phyloP scores from a whole-genome alignment of 2,797 vertebrate genomes.

The Okamejei kenojei region DNA sequence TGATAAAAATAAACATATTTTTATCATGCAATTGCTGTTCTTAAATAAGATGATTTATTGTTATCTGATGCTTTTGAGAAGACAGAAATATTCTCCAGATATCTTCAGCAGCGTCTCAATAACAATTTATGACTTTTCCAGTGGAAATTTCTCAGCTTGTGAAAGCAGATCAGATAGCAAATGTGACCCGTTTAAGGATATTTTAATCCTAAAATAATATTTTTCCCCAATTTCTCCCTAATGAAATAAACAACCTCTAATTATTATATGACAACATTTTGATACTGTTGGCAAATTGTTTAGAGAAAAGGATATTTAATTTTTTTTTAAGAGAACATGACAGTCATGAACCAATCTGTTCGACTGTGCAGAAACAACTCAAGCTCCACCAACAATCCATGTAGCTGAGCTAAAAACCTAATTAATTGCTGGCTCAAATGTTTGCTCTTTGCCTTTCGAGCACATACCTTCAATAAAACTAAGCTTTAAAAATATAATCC shows the following conservation, averaged over 20 bases:
- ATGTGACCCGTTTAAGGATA: not conserved
- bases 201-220: not conserved
- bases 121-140: not conserved
- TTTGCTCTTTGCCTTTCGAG: not conserved
- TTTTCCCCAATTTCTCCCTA: not conserved
- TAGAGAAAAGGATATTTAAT: not conserved
- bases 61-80: not conserved
- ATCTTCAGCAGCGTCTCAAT: not conserved
- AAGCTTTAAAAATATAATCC: not conserved
- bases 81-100: not conserved
- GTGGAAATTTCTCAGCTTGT: not conserved
- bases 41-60: conserved; percentile 14
- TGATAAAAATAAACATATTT: not conserved
- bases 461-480: not conserved
- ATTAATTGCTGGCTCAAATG: not conserved
- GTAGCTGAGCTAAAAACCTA: not conserved
- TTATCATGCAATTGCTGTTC: not conserved
- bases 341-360: not conserved
- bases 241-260: not conserved
- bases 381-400: not conserved
- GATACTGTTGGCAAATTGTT: not conserved
- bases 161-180: not conserved
- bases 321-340: not conserved
- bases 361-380: not conserved
- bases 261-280: not conserved